phyloP scores from a whole-genome alignment of 2,113 vertebrate genomes.

The Microcebus ravelobensis region DNA sequence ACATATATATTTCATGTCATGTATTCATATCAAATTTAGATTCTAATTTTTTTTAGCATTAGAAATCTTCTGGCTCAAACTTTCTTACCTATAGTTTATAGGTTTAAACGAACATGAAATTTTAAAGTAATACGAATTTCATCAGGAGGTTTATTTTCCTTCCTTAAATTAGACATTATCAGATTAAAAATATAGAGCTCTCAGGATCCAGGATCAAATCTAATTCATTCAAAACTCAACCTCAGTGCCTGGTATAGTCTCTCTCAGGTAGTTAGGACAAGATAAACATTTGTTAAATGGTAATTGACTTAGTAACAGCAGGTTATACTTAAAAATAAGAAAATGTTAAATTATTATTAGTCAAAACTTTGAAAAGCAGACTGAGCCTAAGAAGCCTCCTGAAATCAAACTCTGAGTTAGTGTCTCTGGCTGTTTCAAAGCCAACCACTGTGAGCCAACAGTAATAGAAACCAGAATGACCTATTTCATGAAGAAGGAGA shows the following conservation, averaged over 20 bases:
- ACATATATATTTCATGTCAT: not conserved
- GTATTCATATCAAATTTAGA: not conserved
- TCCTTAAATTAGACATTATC: not conserved
- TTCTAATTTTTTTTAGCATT: not conserved
- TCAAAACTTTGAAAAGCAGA: slow-evolving; percentile 25
- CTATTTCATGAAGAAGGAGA: slow-evolving; percentile 2
- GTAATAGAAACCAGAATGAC: not conserved
- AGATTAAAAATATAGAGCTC: not conserved
- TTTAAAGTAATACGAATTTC: not conserved
- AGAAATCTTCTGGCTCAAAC: not conserved
- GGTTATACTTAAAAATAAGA: not conserved
- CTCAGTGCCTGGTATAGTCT: not conserved
- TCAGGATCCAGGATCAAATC: not conserved
- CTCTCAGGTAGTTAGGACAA: not conserved
- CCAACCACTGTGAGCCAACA: not conserved
- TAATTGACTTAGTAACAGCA: not conserved
- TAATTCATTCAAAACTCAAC: not conserved
- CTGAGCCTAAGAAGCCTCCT: not conserved
- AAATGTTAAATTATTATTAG: not conserved
- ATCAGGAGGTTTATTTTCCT: not conserved
- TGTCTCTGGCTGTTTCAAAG: slow-evolving; percentile 3
- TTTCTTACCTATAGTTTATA: not conserved
- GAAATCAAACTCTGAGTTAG: not conserved
- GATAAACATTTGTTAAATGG: not conserved
- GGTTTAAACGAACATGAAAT: not conserved